Base-by-base conservation (phyloP, 2,888 invertebrate species). In the Dynastes tityus region DNA sequence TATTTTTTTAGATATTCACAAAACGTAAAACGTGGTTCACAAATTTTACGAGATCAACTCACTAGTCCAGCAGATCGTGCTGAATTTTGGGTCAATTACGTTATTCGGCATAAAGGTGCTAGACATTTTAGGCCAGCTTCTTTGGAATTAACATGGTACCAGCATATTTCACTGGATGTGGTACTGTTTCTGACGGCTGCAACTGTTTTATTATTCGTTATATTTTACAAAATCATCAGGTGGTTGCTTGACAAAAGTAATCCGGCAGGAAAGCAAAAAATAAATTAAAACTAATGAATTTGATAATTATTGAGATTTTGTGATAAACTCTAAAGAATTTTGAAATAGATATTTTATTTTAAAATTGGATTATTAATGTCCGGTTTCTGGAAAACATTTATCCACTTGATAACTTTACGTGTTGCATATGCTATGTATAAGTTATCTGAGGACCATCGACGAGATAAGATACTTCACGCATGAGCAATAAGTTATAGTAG, bases 31-130 rank as follows among this genome's bases (percentile, higher is more conserved):
- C 13, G 40, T n/a, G 45, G 64, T 64, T 78, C 77, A 5, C 9
- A 63, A 32, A 64, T 71, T 8, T 32, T 78, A 32, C n/a, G 29
- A 22, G 71, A 70, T 53, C 55, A 37, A 49, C 45, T 29, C 51
- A 63, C 71, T n/a, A 71, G 58, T 63, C 63, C 77, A 13, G 29
- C 71, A 13, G 77, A 78, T 63, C 37, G 63, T 32, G 77, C 71
- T 2, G 64, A 71, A 32, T 78, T 63, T 71, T 78, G 71, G 77
- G 32, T 78, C n/a, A 53, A 78, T 22, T 71, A 78, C 16, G 63
- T 78, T n/a, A 16, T 78, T 2, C 63, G 71, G 16, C 63, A 70
- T n/a, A 71, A 78, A 71, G 77, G 77, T 4, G 77, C 77, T 16
- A 51, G 11, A 16, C 77, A 78, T 64, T 51, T 78, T 22, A 45